phyloP scores from a whole-genome alignment of 2,113 vertebrate genomes.

The Paratilapia polleni region DNA sequence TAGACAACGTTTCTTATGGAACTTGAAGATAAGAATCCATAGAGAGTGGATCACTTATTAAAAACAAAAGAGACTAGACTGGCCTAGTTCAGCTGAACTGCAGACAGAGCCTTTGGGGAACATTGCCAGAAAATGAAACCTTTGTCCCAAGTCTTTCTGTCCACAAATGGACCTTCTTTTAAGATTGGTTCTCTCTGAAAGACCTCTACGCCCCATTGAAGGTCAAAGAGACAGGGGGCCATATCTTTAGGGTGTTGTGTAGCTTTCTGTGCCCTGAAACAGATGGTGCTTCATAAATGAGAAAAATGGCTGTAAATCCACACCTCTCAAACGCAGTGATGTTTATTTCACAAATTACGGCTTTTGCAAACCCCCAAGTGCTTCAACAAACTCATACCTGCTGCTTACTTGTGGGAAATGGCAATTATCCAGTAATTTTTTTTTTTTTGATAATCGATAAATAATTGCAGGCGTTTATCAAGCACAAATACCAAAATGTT shows the following conservation, averaged over 20 bases:
- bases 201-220: slow-evolving; percentile 32
- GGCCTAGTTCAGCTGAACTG: slow-evolving; percentile 32
- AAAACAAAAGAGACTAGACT: slow-evolving; percentile 44
- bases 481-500: not conserved
- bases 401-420: slow-evolving; percentile 12
- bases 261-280: slow-evolving; percentile 36
- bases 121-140: slow-evolving; percentile 57
- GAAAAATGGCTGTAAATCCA: slow-evolving; percentile 18
- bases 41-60: slow-evolving; percentile 59
- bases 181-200: slow-evolving; percentile 19
- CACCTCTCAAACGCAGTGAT: not conserved
- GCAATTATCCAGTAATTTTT: not conserved
- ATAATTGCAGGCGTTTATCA: not conserved
- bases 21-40: slow-evolving; percentile 51
- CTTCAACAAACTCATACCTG: slow-evolving; percentile 17
- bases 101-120: slow-evolving; percentile 30
- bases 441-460: not conserved
- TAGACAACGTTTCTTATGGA: slow-evolving; percentile 31
- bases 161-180: slow-evolving; percentile 47
- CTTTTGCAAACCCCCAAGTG: slow-evolving; percentile 23
- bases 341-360: slow-evolving; percentile 26
- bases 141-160: slow-evolving; percentile 44
- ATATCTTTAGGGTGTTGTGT: slow-evolving; percentile 35
- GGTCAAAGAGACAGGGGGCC: slow-evolving; percentile 49
- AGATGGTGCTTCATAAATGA: slow-evolving; percentile 38